phyloP scores from a whole-genome alignment of 2,113 vertebrate species.

The Limnothrissa miodon region DNA sequence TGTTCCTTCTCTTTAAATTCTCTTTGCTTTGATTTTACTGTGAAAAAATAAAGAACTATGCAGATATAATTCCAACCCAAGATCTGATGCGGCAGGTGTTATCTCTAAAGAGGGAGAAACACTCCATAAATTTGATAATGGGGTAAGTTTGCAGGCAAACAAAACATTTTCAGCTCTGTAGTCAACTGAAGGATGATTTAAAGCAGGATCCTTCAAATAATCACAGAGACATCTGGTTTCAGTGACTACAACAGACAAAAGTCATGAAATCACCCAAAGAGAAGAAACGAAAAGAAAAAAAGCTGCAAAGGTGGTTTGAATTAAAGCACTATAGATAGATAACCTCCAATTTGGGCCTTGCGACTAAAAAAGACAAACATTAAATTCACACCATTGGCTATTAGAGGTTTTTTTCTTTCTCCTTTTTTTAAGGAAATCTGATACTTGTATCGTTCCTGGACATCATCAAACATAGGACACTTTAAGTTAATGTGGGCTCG shows the following conservation, averaged over 20 bases:
- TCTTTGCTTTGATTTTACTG: conserved; percentile 3
- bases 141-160: conserved; percentile 69
- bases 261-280: conserved; percentile 69
- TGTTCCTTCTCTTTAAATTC: neutral
- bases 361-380: conserved; percentile 54
- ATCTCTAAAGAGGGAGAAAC: conserved; percentile 51
- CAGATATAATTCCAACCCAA: conserved; percentile 44
- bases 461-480: conserved; percentile 60
- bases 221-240: conserved; percentile 71
- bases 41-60: conserved; percentile 12
- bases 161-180: conserved; percentile 66
- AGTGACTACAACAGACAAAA: conserved; percentile 65
- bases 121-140: conserved; percentile 64
- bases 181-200: conserved; percentile 59
- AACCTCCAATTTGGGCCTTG: conserved; percentile 59
- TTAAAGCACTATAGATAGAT: conserved; percentile 74
- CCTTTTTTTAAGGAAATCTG: conserved; percentile 52
- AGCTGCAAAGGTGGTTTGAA: conserved; percentile 65
- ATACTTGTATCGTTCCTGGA: conserved; percentile 62
- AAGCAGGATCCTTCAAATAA: conserved; percentile 64
- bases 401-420: conserved; percentile 47
- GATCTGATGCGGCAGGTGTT: conserved; percentile 58
- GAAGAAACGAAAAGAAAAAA: conserved; percentile 37
- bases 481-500: conserved; percentile 56
- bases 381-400: conserved; percentile 68